Base-by-base conservation (phyloP, 2,113 vertebrate genomes). In the Datnioides undecimradiatus region DNA sequence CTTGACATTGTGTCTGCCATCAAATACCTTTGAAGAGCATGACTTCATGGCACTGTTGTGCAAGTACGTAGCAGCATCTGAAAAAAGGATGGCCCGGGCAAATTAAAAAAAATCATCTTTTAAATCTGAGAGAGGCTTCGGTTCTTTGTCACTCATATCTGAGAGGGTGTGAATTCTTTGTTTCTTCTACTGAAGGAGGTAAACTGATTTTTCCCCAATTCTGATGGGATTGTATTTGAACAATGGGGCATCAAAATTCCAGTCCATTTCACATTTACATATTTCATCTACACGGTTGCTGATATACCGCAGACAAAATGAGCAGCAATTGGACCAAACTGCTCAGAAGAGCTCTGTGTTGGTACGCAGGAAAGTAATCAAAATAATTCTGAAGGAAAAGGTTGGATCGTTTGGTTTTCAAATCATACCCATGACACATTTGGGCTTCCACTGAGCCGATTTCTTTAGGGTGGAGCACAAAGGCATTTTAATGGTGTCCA, bases 41-140 rank as follows among this genome's bases (percentile, higher is more conserved):
- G 17, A 76, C 48, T 41, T 45, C 36, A 31, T 62, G 10, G 5
- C 25, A 49, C 3, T 34, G 7, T 57, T 57, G 3, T 38, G 21
- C 27, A 29, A 54, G 21, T 43, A n/a, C 17, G 31, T 7, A 34
- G 41, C 31, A 49, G 40, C 36, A 13, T 58, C 23, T 9, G 14
- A 67, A 43, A 23, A 80, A 31, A 76, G 23, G 9, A 29, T 62
- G 41, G 62, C 8, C 25, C 29, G 12, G 54, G 27, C 41, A 52
- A 67, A 77, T 72, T 36, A 25, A 54, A 73, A 38, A 25, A 54
- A 73, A 68, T 78, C 10, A 71, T 72, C 49, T 62, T 63, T 76
- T 49, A 25, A 29, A 77, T 68, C 41, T 62, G 34, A 33, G 49
- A 73, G 12, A 70, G 54, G n/a, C 13, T 41, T 54, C 31, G 19